Evolutionary conservation across 2,888 invertebrate species (phyloP).

Genomic region (Mallateleia sp.): DNA sequence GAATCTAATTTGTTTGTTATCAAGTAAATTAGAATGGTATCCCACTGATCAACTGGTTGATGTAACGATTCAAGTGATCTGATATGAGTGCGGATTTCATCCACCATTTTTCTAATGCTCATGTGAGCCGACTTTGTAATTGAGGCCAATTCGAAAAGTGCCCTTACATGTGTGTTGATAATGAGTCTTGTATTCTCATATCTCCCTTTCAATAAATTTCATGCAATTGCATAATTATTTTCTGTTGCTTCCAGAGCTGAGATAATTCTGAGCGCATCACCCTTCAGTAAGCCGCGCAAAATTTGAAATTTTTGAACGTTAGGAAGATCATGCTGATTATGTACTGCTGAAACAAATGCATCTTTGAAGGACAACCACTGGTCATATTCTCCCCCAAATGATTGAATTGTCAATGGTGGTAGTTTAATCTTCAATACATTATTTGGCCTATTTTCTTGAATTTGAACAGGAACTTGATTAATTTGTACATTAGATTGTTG

Average conservation of each 20-base stretch:
- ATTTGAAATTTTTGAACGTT: slow-evolving; percentile 19
- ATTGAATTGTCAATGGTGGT: background rate
- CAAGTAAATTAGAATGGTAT: slow-evolving; percentile 18
- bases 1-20: slow-evolving; percentile 24
- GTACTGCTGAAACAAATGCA: background rate
- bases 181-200: slow-evolving; percentile 9
- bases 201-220: slow-evolving; percentile 3
- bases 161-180: slow-evolving; percentile 19
- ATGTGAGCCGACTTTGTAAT: background rate
- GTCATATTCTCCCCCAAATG: background rate
- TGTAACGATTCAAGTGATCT: slow-evolving; percentile 1
- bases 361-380: slow-evolving; percentile 2
- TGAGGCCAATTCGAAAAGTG: background rate
- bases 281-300: background rate
- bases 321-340: slow-evolving; percentile 2
- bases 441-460: background rate
- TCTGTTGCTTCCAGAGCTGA: background rate
- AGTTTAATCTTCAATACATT: background rate
- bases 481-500: background rate
- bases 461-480: background rate
- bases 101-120: background rate
- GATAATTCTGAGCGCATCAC: background rate
- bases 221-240: slow-evolving; percentile 5
- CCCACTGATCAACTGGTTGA: slow-evolving; percentile 9
- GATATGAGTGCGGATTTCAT: background rate